A percentile compares a stretch with the other conserved stretches of the same genome.
phyloP scores from a whole-genome alignment of 2,797 vertebrate species.

The Sciaenops ocellatus region DNA sequence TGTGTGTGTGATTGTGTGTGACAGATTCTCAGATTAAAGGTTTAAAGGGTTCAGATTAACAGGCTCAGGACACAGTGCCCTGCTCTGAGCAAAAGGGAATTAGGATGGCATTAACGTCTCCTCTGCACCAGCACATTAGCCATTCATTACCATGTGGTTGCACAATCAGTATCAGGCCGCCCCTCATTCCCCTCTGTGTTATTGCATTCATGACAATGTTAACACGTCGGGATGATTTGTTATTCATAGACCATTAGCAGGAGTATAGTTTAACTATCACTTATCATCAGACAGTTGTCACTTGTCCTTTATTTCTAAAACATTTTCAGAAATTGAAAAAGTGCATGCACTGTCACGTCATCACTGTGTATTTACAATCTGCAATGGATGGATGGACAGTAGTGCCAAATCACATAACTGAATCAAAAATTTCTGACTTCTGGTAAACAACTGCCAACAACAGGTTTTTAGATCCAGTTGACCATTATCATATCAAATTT shows the following conservation, averaged over 20 bases:
- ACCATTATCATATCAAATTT: not conserved
- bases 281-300: slow-evolving; percentile 33
- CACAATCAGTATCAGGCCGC: slow-evolving; percentile 64
- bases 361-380: not conserved
- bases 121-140: slow-evolving; percentile 74
- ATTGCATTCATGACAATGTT: slow-evolving; percentile 63
- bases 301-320: slow-evolving; percentile 21
- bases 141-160: slow-evolving; percentile 72
- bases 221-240: slow-evolving; percentile 67
- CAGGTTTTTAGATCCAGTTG: not conserved
- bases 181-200: slow-evolving; percentile 64
- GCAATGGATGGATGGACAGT: not conserved
- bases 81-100: slow-evolving; percentile 67
- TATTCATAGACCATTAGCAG: slow-evolving; percentile 67
- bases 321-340: slow-evolving; percentile 1
- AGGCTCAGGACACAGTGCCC: slow-evolving; percentile 65
- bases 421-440: not conserved
- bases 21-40: slow-evolving; percentile 74
- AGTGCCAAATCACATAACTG: not conserved
- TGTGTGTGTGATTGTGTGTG: slow-evolving; percentile 29
- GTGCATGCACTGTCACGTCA: not conserved
- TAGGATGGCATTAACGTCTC: slow-evolving; percentile 71
- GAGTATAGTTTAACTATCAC: slow-evolving; percentile 44
- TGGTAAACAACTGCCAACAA: not conserved
- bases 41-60: slow-evolving; percentile 77